phyloP scores from a whole-genome alignment of 2,888 invertebrate species.

The Linnaemya tessellans region DNA sequence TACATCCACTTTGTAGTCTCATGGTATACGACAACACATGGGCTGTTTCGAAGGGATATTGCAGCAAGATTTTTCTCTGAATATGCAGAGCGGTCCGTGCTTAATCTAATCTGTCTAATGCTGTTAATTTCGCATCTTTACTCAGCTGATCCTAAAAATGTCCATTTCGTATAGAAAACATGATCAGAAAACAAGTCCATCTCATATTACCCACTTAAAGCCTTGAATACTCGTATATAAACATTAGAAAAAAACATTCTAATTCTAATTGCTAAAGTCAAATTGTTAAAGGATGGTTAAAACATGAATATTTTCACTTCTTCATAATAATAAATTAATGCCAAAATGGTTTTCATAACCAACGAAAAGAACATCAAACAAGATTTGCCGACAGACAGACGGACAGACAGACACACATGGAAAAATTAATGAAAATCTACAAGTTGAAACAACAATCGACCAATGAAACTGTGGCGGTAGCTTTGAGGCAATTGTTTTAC shows the following conservation, averaged over 20 bases:
- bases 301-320: conserved; percentile 68
- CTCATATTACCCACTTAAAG: conserved; percentile 62
- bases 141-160: conserved; percentile 18
- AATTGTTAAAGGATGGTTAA: conserved; percentile 50
- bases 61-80: conserved; percentile 11
- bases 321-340: conserved; percentile 47
- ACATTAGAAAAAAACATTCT: not conserved
- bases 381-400: conserved; percentile 61
- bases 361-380: conserved; percentile 62
- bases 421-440: conserved; percentile 54
- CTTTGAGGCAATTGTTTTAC: conserved; percentile 68
- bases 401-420: no score
- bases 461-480: conserved; percentile 51
- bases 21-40: conserved; percentile 30
- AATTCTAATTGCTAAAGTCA: conserved; percentile 48
- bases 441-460: conserved; percentile 56
- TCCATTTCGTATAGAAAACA: conserved; percentile 7
- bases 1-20: not conserved
- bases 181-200: conserved; percentile 8
- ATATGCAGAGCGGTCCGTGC: conserved; percentile 19
- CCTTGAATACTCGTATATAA: not conserved
- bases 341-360: conserved; percentile 36
- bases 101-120: conserved; percentile 1
- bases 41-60: conserved; percentile 1
- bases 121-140: conserved; percentile 53